A percentile compares a stretch with the other conserved stretches of the same genome.
These are phyloP conservation scores for Piliocolobus tephrosceles DNA, from an alignment of 2,113 vertebrate genomes.

Conservation along the genomic window DNA sequence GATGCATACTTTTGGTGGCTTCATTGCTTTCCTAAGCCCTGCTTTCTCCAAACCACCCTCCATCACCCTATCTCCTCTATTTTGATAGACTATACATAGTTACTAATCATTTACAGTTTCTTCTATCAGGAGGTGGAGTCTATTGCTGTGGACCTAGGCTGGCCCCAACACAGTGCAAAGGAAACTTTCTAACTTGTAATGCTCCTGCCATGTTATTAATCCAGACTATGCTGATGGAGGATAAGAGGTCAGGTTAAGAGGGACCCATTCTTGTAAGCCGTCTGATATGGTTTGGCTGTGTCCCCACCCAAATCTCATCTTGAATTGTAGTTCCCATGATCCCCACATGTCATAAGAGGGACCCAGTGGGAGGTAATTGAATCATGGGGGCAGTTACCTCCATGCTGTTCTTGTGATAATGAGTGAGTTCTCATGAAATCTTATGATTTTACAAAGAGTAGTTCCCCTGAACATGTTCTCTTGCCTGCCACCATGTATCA, in stretches of 20 bases:
- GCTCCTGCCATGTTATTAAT: background rate
- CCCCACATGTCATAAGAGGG: too few species aligned
- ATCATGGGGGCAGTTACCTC: too few species aligned
- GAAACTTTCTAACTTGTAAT: background rate
- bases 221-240: background rate
- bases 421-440: too few species aligned
- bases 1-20: background rate
- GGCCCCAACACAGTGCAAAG: too few species aligned
- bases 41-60: background rate
- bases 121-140: background rate
- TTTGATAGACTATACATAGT: background rate
- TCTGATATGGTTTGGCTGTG: too few species aligned
- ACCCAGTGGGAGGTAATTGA: too few species aligned
- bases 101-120: background rate
- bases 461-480: too few species aligned
- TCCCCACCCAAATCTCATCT: too few species aligned
- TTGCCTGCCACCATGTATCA: too few species aligned
- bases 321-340: too few species aligned
- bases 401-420: too few species aligned
- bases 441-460: too few species aligned
- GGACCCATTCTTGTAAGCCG: background rate
- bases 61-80: background rate
- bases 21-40: background rate
- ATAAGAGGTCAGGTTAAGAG: background rate
- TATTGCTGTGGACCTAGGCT: rapidly evolving